Base-by-base conservation (phyloP, 2,888 invertebrate species). In the Cataglyphis livida region DNA sequence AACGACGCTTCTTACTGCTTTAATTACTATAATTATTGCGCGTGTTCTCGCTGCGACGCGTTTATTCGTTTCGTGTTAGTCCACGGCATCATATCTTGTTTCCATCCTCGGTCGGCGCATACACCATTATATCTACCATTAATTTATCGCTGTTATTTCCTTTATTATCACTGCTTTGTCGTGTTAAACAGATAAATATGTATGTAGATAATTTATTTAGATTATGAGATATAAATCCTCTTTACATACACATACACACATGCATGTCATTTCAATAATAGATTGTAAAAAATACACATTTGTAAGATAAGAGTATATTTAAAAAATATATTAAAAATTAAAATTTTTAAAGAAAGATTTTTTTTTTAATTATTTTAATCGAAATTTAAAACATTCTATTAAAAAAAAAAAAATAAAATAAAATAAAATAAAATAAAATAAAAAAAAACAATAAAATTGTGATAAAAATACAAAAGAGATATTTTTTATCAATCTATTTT, bases 21-120 rank as follows among this genome's bases (percentile, higher is more conserved):
- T 85, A 73, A 75, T 78, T 84, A 44, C 85, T 59, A 71, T 71
- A 79, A 79, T 79, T 79, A 79, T 25, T 41, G 32, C 21, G 70
- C 71, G 44, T 44, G 25, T 70, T 66, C 59, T 70, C 57, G 41
- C 41, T 41, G 71, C 2, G 78, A 79, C 71, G 59, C 59, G 41
- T 79, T 79, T 79, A 79, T 79, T 79, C 54, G 41, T 76, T 66
- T 76, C 78, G 71, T 44, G 71, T 79, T 70, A 71, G 35, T 78
- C 4, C 59, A 35, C 51, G 18, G 18, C 44, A 12, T 76, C 54
- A 41, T 78, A 41, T 70, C 70, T 59, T 32, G 21, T 9, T 3
- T 51, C 41, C 18, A 15, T 57, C 61, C n/a, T 32, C 25, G 25
- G 18, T 44, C 6, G 6, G 15, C 54, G n/a, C n/a, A 18, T 41